Conservation (phyloP, 2,113 vertebrate species). For the Sterna hirundo region DNA sequence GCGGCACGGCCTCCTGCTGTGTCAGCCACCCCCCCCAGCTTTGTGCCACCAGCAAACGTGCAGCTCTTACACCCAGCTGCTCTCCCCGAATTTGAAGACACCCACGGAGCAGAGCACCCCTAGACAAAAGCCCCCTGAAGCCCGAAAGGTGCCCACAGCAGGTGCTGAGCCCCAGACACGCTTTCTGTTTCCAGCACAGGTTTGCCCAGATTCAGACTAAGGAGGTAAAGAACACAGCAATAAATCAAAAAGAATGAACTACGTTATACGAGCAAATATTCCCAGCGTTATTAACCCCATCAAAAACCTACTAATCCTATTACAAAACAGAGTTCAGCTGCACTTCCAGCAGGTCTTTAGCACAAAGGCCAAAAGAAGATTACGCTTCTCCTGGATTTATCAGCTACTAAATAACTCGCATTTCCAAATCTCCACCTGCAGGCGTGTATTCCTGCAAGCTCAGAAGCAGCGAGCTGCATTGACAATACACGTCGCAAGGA, state of each 20-base stretch:
- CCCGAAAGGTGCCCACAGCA: rapidly evolving
- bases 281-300: not conserved
- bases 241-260: not conserved
- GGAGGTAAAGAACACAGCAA: not conserved
- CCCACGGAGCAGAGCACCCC: not conserved
- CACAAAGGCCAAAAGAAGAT: conserved; percentile 39
- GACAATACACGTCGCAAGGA: rapidly evolving
- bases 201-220: not conserved
- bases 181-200: not conserved
- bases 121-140: not conserved
- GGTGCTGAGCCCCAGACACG: no score
- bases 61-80: not conserved
- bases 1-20: no score
- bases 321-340: not conserved
- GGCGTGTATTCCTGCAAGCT: not conserved
- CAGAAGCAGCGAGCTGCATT: not conserved
- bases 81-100: not conserved
- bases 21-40: no score
- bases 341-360: not conserved
- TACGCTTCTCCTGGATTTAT: not conserved
- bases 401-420: not conserved
- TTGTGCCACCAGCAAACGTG: not conserved
- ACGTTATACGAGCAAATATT: not conserved
- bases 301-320: conserved; percentile 31
- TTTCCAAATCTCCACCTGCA: not conserved